Base-by-base conservation (phyloP, 2,113 vertebrate genomes). In the Clarias magur region DNA sequence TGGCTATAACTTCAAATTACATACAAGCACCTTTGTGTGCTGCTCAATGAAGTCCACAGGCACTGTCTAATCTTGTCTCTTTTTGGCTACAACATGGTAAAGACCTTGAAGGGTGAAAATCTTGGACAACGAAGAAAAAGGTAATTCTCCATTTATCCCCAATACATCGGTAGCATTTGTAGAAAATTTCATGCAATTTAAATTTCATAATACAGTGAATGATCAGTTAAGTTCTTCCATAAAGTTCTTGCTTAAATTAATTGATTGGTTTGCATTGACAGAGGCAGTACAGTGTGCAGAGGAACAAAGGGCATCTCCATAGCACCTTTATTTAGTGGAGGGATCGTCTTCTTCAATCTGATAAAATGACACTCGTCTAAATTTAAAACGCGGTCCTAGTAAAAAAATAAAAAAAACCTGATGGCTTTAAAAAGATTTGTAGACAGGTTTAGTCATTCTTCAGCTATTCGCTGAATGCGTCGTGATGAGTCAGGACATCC, bases 401-500 rank as follows among this genome's bases (percentile, higher is more conserved):
- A 8, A 82, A 86, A 68, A 42, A n/a, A 81, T n/a, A 25, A 76
- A 38, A n/a, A 48, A 83, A 57, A 3, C 17, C 27, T 42, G 42
- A 72, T 1, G 30, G 34, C 53, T 15, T 19, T 60, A 78, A 62
- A 42, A 56, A 62, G 54, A 73, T 4, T 2, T 75, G 21, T 13
- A 21, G 73, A 76, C 5, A 0, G 10, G 25, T 13, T 89, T 88
- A 88, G n/a, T 86, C 65, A 91, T 91, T 80, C 87, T 86, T 62
- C 19, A 23, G 83, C 56, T 42, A 89, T 72, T 87, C 86, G n/a
- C 84, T 90, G 87, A 92, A 93, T 91, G 89, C 89, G 4, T 88
- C 16, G 63, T 85, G 86, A 85, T 81, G 85, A 88, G 84, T 88
- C 83, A 85, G 62, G 63, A 68, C 15, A 80, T 87, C 38, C 79